Evolutionary conservation across 2,113 vertebrate genomes (phyloP).

Genomic region (human (Homo sapiens)): DNA sequence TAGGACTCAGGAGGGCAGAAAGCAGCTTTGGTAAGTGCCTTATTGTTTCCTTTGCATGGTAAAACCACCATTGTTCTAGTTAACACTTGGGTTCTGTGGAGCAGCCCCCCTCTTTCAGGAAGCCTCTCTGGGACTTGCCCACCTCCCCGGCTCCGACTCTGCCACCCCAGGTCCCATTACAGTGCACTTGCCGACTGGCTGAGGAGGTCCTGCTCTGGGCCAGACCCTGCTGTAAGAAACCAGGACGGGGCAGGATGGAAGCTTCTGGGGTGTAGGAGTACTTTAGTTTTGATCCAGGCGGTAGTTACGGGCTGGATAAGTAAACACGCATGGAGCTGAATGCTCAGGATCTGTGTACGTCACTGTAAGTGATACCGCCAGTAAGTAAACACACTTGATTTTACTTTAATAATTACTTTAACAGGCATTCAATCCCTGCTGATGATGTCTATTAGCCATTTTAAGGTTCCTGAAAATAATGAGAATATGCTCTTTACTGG

Average conservation of each 20-base stretch:
- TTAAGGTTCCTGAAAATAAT: neutral
- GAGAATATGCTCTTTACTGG: neutral
- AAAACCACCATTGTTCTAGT: fast-evolving
- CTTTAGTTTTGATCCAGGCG: neutral
- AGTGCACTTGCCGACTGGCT: neutral
- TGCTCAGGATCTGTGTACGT: fast-evolving
- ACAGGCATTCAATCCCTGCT: neutral
- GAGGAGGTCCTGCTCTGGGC: neutral
- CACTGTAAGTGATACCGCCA: fast-evolving
- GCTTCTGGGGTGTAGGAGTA: neutral
- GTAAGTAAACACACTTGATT: neutral
- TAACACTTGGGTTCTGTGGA: neutral
- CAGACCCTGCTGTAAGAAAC: neutral
- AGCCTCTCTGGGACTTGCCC: neutral
- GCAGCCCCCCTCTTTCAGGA: neutral
- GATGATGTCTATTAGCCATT: neutral
- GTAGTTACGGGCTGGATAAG: fast-evolving
- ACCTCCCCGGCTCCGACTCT: fast-evolving
- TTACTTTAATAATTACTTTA: neutral
- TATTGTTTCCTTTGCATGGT: fast-evolving
- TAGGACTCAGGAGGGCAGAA: neutral
- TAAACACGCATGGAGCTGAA: too few relatives aligned
- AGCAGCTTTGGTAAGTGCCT: neutral
- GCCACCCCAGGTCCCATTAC: neutral
- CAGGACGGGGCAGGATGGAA: fast-evolving